Evolutionary conservation across 2,113 vertebrate genomes (phyloP).

Genomic region (Athene noctua): DNA sequence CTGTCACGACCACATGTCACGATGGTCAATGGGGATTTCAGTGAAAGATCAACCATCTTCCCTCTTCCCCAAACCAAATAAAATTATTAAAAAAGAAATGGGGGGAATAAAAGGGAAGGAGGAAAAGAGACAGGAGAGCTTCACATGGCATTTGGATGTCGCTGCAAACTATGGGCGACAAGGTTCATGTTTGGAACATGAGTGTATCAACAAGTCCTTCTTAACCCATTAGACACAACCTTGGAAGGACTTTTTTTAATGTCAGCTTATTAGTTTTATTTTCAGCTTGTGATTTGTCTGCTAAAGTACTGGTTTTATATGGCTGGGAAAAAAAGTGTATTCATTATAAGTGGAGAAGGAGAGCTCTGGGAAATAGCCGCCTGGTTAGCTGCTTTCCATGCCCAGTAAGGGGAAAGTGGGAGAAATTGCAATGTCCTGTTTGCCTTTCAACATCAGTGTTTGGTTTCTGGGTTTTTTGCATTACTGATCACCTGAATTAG

Average conservation of each 20-base stretch:
- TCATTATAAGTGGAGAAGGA: neutral
- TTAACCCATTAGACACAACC: slow-evolving; percentile 3
- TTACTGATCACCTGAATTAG: neutral
- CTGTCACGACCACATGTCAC: accelerated
- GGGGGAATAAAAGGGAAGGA: neutral
- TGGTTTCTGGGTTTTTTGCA: neutral
- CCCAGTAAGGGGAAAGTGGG: neutral
- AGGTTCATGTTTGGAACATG: slow-evolving; percentile 41
- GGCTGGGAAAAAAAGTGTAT: neutral
- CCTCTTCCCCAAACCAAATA: neutral
- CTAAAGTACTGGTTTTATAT: neutral
- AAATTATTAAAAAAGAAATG: neutral
- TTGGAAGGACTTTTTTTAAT: neutral
- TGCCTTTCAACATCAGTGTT: neutral
- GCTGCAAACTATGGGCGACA: slow-evolving; percentile 45
- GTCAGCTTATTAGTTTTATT: neutral
- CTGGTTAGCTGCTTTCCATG: neutral
- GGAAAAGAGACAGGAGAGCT: neutral
- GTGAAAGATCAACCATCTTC: neutral
- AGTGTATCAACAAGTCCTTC: neutral
- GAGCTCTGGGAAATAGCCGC: neutral
- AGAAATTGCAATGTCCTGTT: neutral
- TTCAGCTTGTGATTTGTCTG: neutral
- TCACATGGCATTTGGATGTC: slow-evolving; percentile 25
- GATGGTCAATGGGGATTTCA: accelerated